Evolutionary conservation across 1,140 invertebrate species (phyloP), one percentile per base, ranked within the genome.

Genomic region (Hormaphis cornu): DNA sequence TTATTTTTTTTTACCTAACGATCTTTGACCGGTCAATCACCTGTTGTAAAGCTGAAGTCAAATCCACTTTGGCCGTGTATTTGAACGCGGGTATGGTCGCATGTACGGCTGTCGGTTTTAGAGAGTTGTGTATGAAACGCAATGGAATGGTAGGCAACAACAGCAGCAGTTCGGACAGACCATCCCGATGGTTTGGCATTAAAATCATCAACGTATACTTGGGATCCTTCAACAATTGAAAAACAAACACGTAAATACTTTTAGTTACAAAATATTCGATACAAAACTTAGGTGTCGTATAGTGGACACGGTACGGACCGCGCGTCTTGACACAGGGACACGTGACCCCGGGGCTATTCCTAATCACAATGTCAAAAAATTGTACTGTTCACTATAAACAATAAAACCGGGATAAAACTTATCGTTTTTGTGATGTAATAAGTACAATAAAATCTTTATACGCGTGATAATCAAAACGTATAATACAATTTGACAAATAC

Each of bases 41-140:
- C 82, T 87, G 85, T 78, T 89, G 87, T 50, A 91, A 79, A 77
- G 87, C 85, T 54, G 86, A 83, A 20, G 88, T 90, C 48, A 91
- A 78, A 48, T 85, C 85, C 56, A 90, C 84, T 73, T 87, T 88
- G 52, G 88, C 88, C 70, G 87, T 84, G 1, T 90, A 79, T 76
- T 82, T 86, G 75, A 91, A 90, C 72, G 86, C 87, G 0, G 89
- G 89, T 71, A 91, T 86, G 7, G 84, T 83, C 1, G 87, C 87
- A 72, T 83, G 83, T 4, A 90, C 86, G 77, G 86, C 84, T 16
- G 84, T 84, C 0, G 84, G 83, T 59, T 83, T 82, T 33, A 91
- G 78, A 69, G 84, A 82, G 14, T 81, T 81, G 59, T 88, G 82
- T 52, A 91, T 82, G 53, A 85, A 82, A 83, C 70, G 78, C 77